Percentiles rank a stretch among this genome's conserved stretches.
phyloP scores from a whole-genome alignment of 2,113 vertebrate genomes.

The Pao palembangensis region DNA sequence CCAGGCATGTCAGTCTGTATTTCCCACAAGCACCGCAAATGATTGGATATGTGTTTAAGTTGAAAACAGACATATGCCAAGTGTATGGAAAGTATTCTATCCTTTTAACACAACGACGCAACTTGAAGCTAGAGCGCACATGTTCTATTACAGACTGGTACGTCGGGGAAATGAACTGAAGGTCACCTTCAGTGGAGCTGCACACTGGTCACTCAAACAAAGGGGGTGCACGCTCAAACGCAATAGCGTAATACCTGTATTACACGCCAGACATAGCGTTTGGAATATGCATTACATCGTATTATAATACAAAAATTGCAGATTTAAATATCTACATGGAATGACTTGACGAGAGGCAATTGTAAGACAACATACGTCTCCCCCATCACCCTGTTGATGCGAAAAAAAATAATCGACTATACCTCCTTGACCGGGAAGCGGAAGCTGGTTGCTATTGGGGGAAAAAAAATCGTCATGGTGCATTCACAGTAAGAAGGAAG shows the following conservation, averaged over 20 bases:
- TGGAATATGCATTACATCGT: rapidly evolving
- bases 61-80: too few relatives aligned
- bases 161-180: conserved; percentile 69
- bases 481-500: conserved; percentile 66
- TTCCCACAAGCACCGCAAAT: neutral
- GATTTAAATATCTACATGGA: neutral
- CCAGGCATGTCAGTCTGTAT: neutral
- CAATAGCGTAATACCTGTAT: neutral
- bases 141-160: conserved; percentile 47
- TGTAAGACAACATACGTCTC: neutral
- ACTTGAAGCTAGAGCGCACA: conserved; percentile 45
- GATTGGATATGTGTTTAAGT: too few relatives aligned
- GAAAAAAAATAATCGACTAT: conserved; percentile 19
- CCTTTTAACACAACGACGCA: neutral
- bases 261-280: rapidly evolving
- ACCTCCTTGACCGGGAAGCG: conserved; percentile 74
- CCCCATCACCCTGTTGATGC: neutral
- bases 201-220: conserved; percentile 33
- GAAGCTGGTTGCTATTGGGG: conserved; percentile 51
- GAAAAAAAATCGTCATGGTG: conserved; percentile 63
- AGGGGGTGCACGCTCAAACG: conserved; percentile 7
- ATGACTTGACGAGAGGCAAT: too few relatives aligned
- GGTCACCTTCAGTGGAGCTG: conserved; percentile 80
- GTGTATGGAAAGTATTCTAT: neutral
- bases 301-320: rapidly evolving